These are phyloP conservation scores for Saccopteryx leptura DNA, from an alignment of 2,113 vertebrate genomes.

Conservation along the genomic window DNA sequence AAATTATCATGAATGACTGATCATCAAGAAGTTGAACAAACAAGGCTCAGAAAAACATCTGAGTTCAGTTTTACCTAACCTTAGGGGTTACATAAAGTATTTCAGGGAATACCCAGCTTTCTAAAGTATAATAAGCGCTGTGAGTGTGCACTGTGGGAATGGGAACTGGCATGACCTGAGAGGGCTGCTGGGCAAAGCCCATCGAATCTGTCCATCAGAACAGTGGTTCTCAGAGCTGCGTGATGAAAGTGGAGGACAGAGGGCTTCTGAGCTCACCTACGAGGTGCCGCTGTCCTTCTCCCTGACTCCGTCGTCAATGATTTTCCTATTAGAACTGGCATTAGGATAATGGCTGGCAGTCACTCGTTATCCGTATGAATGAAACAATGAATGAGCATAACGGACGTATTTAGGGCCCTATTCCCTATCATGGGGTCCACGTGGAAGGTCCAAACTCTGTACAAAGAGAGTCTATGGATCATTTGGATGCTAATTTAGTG, in stretches of 20 bases:
- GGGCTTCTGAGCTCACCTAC: background rate
- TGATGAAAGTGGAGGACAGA: background rate
- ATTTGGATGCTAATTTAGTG: background rate
- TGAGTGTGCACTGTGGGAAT: no score
- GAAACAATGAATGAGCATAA: background rate
- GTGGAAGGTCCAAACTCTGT: background rate
- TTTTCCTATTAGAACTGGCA: background rate
- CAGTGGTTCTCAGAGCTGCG: background rate
- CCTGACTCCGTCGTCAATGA: background rate
- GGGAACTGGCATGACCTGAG: no score
- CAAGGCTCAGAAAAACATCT: background rate
- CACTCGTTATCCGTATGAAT: background rate
- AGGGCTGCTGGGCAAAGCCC: background rate
- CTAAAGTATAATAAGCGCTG: background rate
- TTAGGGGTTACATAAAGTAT: background rate
- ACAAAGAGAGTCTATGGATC: background rate
- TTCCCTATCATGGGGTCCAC: background rate
- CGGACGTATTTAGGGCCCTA: rapidly evolving
- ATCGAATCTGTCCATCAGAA: background rate
- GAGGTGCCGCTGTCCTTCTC: background rate
- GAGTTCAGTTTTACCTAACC: background rate
- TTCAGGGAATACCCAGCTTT: background rate
- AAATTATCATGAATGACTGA: background rate
- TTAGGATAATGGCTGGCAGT: background rate
- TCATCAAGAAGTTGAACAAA: background rate